Conservation (phyloP, 2,113 vertebrate genomes). For the Synchiropus splendidus region DNA sequence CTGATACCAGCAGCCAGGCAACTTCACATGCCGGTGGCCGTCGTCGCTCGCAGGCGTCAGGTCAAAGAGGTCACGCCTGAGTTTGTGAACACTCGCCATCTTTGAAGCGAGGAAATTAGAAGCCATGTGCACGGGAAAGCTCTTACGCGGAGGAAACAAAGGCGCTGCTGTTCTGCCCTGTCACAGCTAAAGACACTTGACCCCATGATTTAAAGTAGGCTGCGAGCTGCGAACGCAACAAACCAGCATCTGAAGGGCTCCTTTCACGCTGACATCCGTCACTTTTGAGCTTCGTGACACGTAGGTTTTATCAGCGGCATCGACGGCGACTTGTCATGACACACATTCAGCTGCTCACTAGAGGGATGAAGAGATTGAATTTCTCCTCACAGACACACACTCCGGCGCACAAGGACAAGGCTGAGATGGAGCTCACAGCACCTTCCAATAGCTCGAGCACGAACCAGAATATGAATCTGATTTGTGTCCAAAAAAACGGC, state of each 20-base stretch:
- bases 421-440: neutral
- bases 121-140: conserved; percentile 27
- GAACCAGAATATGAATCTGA: neutral
- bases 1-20: conserved; percentile 11
- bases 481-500: neutral
- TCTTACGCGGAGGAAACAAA: conserved; percentile 28
- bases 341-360: neutral
- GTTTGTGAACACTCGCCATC: conserved; percentile 15
- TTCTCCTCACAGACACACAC: conserved; percentile 1
- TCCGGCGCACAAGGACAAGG: neutral
- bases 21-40: conserved; percentile 27
- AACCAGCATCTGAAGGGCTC: conserved; percentile 16
- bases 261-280: conserved; percentile 9
- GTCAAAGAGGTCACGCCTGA: conserved; percentile 17
- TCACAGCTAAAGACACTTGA: conserved; percentile 29
- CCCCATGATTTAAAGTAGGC: conserved; percentile 30
- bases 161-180: conserved; percentile 22
- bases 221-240: conserved; percentile 26
- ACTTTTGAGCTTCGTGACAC: conserved; percentile 6
- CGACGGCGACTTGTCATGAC: neutral
- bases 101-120: conserved; percentile 40
- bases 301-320: conserved; percentile 2
- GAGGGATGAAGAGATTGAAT: too few species aligned
- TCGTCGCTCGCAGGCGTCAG: conserved; percentile 6
- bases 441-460: too few species aligned